Evolutionary conservation across 1,140 invertebrate genomes (phyloP), one percentile per base, ranked within the genome.

Genomic region (Scaptomyza pallida): DNA sequence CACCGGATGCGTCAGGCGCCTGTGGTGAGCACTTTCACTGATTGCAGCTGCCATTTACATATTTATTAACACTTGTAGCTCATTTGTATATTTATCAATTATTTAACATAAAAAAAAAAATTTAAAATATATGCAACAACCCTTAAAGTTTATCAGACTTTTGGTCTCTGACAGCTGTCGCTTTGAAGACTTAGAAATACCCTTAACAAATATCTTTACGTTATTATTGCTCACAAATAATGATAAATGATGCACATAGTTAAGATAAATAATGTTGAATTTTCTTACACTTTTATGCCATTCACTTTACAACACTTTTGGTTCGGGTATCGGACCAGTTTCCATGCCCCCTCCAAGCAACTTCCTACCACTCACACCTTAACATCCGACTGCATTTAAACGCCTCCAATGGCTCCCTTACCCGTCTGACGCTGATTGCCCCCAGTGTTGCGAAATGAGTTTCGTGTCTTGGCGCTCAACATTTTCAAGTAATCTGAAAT

Each of bases 401-500:
- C 51, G 30, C 23, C 44, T 72, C n/a, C 61, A 35, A 17, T 43
- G 10, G 17, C 33, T 48, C 17, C 60, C 35, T 15, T n/a, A n/a
- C 33, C 48, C 50, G 47, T 43, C 69, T 65, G 62, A 62, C 41
- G 19, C 52, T 74, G 79, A 83, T 83, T 83, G 75, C 61, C 72
- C 15, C 23, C 44, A 8, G 26, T 37, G 33, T 35, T n/a, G 15
- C 63, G 30, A 76, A 74, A 86, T 76, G 81, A 73, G 63, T 54
- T 76, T 76, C 62, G 60, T 77, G 64, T 70, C 54, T 35, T 40
- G 71, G 70, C 59, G 67, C 65, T 71, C 63, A 62, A 75, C 81
- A 78, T 88, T 86, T 88, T 88, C 68, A 85, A 89, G 85, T 89
- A 89, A 89, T 89, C 75, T 80, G 52, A 77, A 90, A 89, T 75